Conservation (phyloP, 2,113 vertebrate species). For the Isichthys henryi region DNA sequence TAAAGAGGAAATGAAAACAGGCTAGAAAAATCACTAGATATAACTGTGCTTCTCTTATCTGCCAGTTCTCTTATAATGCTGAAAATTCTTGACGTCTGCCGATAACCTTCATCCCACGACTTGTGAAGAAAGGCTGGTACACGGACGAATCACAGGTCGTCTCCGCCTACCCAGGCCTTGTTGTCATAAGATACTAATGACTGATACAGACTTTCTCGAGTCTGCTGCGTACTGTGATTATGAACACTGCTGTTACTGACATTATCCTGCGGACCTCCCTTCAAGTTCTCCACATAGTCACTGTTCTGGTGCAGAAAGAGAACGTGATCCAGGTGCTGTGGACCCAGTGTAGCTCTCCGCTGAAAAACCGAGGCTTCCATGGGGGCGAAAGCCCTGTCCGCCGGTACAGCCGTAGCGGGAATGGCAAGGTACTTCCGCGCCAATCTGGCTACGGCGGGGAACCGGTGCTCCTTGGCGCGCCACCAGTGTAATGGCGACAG, state of each 20-base stretch:
- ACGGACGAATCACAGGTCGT: constrained; percentile 3
- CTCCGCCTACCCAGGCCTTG: constrained; percentile 25
- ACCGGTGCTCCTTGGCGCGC: constrained; percentile 52
- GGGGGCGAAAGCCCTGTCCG: constrained; percentile 39
- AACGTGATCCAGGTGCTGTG: constrained; percentile 48
- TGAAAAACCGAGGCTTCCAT: constrained; percentile 32
- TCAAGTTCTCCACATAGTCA: constrained; percentile 45
- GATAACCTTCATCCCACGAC: not conserved
- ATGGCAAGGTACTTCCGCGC: constrained; percentile 50
- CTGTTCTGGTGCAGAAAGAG: constrained; percentile 57
- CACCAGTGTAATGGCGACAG: constrained; percentile 55
- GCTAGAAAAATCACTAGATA: not conserved
- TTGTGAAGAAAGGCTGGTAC: not conserved
- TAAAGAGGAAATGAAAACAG: not conserved
- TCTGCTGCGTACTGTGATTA: constrained; percentile 32
- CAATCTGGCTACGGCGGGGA: constrained; percentile 50
- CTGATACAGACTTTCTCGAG: constrained; percentile 41
- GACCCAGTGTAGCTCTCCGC: constrained; percentile 39
- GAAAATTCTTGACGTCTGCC: not conserved
- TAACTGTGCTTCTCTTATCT: not conserved
- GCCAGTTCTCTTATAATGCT: not conserved
- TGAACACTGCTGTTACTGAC: constrained; percentile 20
- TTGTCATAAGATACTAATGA: constrained; percentile 41
- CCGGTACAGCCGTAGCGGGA: constrained; percentile 44
- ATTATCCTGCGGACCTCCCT: constrained; percentile 25